Percentiles rank a stretch among this genome's conserved stretches.
Evolutionary conservation across 2,888 invertebrate species (phyloP).

Genomic region (Gymnocheta viridis): DNA sequence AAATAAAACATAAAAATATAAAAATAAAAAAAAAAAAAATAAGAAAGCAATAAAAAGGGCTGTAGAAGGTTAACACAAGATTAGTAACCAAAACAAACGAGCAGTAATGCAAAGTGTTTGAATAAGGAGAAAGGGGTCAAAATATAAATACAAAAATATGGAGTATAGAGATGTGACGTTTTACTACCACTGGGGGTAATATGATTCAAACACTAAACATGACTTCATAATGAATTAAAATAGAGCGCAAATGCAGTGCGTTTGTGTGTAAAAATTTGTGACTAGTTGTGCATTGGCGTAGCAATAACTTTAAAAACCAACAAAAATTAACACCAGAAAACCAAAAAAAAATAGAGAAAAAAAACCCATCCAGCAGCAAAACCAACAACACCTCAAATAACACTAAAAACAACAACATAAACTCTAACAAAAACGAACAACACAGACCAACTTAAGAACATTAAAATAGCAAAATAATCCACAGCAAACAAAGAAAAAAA

Average conservation of each 20-base stretch:
- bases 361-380: slow-evolving; percentile 37
- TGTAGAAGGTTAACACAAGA: slow-evolving; percentile 58
- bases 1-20: no score
- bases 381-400: slow-evolving; percentile 70
- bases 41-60: slow-evolving; percentile 41
- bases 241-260: slow-evolving; percentile 14
- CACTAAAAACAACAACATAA: slow-evolving; percentile 14
- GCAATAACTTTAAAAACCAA: slow-evolving; percentile 78
- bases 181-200: slow-evolving; percentile 3
- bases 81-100: slow-evolving; percentile 56
- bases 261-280: slow-evolving; percentile 26
- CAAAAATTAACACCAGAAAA: slow-evolving; percentile 79
- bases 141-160: background rate
- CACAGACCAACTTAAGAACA: slow-evolving; percentile 58
- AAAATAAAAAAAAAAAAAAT: slow-evolving; percentile 12
- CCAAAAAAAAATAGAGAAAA: slow-evolving; percentile 69
- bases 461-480: slow-evolving; percentile 65
- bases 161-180: background rate
- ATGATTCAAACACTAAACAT: slow-evolving; percentile 48
- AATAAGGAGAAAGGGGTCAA: slow-evolving; percentile 4
- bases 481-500: slow-evolving; percentile 24
- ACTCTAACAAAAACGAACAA: slow-evolving; percentile 52
- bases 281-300: slow-evolving; percentile 61
- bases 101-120: slow-evolving; percentile 24
- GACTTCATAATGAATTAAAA: slow-evolving; percentile 59